Conservation (phyloP, 2,888 invertebrate species). For the Thysanoteuthis rhombus region DNA sequence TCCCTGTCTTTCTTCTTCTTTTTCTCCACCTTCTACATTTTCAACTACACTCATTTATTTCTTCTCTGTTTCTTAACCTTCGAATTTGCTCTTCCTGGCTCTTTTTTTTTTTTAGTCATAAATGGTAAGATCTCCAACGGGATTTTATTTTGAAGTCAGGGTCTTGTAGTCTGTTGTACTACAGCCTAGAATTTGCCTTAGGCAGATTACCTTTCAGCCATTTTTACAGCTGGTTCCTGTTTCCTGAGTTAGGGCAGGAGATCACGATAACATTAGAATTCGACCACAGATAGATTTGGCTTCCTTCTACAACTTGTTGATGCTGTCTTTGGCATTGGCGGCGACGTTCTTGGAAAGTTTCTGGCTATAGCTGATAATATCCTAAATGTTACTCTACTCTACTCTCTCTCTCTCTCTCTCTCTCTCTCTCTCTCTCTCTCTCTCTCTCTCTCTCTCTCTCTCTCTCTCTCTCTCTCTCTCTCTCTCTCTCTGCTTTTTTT, state of each 20-base stretch:
- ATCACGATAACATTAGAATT: not conserved
- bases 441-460: not conserved
- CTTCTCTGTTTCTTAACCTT: not conserved
- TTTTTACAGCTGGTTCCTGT: not conserved
- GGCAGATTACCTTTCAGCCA: not conserved
- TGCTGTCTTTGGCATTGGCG: not conserved
- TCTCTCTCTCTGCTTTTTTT: not conserved
- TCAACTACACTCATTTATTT: not conserved
- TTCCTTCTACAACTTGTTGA: conserved; percentile 12
- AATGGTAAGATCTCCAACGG: no score
- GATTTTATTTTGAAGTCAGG: not conserved
- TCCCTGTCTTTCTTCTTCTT: not conserved
- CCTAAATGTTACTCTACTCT: not conserved
- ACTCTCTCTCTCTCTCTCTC: not conserved
- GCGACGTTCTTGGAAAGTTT: not conserved
- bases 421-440: not conserved
- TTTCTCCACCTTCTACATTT: not conserved
- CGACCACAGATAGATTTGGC: not conserved
- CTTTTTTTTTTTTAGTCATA: not conserved
- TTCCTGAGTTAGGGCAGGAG: not conserved
- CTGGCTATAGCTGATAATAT: not conserved
- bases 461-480: not conserved
- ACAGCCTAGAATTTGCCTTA: not conserved
- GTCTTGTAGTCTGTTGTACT: not conserved
- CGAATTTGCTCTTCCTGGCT: not conserved